Evolutionary conservation across 92 coral and sea anemone species (phyloP).

Genomic region (Siderastrea radians): DNA sequence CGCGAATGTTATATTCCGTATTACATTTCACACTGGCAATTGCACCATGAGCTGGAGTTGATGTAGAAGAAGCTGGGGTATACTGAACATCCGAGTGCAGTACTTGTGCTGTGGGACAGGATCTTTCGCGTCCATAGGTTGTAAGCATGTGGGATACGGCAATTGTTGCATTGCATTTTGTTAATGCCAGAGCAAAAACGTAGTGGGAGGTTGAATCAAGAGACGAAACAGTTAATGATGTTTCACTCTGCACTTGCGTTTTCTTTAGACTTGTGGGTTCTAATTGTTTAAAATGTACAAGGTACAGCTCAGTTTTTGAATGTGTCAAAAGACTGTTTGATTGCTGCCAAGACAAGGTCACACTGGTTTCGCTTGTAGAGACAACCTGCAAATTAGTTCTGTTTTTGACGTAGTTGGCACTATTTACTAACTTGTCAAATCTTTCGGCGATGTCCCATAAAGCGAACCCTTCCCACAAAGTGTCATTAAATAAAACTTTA

Average conservation of each 20-base stretch:
- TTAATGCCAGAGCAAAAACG: slow-evolving; percentile 28
- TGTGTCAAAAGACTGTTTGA: neutral
- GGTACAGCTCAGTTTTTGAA: slow-evolving; percentile 1
- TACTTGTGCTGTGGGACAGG: slow-evolving; percentile 16
- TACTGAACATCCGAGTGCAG: slow-evolving; percentile 19
- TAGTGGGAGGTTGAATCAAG: slow-evolving; percentile 15
- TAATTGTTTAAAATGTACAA: neutral
- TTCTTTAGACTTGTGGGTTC: neutral
- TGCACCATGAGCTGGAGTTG: slow-evolving; percentile 29
- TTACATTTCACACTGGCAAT: slow-evolving; percentile 19
- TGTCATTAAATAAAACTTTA: slow-evolving; percentile 39
- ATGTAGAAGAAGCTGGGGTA: slow-evolving; percentile 7
- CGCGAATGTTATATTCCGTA: neutral
- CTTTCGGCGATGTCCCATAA: neutral
- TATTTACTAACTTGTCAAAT: neutral
- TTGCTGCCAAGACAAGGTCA: slow-evolving; percentile 43
- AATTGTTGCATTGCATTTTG: slow-evolving; percentile 35
- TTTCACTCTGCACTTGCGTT: neutral
- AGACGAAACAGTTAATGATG: neutral
- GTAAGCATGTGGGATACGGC: slow-evolving; percentile 30
- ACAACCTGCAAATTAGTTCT: slow-evolving; percentile 19
- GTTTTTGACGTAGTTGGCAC: neutral
- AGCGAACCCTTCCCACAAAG: slow-evolving; percentile 46
- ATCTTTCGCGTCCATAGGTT: slow-evolving; percentile 22
- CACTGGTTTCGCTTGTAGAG: neutral